A percentile compares a stretch with the other conserved stretches of the same genome.
These are phyloP conservation scores for Tinea pellionella DNA, from an alignment of 2,888 invertebrate genomes.

Conservation along the genomic window DNA sequence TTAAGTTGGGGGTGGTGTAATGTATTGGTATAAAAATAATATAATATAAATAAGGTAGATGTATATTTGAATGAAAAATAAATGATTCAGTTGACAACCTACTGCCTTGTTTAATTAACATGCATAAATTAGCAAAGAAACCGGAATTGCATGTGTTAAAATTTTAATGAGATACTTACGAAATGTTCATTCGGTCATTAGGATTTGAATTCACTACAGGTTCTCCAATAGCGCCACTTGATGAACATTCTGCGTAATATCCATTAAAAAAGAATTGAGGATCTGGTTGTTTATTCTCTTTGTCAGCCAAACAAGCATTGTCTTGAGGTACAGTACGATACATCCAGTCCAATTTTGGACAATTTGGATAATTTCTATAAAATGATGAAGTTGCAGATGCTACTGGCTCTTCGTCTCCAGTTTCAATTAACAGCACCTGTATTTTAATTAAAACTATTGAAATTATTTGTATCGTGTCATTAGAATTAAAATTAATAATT, in stretches of 20 bases:
- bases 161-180: slow-evolving; percentile 26
- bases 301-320: slow-evolving; percentile 68
- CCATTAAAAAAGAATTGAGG: slow-evolving; percentile 76
- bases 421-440: slow-evolving; percentile 53
- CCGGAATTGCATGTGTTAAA: too few species aligned
- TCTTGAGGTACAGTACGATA: slow-evolving; percentile 71
- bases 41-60: too few species aligned
- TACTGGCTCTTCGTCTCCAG: slow-evolving; percentile 74
- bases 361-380: slow-evolving; percentile 61
- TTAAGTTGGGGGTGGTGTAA: too few species aligned
- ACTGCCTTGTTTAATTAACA: too few species aligned
- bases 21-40: too few species aligned
- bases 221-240: slow-evolving; percentile 43
- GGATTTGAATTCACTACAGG: slow-evolving; percentile 26
- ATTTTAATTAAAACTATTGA: neutral
- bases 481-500: neutral
- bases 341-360: slow-evolving; percentile 71
- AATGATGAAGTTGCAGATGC: slow-evolving; percentile 70
- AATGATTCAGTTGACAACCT: too few species aligned
- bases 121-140: too few species aligned
- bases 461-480: too few species aligned
- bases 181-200: slow-evolving; percentile 28
- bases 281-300: slow-evolving; percentile 66
- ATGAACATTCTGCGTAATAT: slow-evolving; percentile 65
- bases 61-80: too few species aligned